phyloP scores from a whole-genome alignment of 2,113 vertebrate species.

The Dolichallabes microphthalmus region DNA sequence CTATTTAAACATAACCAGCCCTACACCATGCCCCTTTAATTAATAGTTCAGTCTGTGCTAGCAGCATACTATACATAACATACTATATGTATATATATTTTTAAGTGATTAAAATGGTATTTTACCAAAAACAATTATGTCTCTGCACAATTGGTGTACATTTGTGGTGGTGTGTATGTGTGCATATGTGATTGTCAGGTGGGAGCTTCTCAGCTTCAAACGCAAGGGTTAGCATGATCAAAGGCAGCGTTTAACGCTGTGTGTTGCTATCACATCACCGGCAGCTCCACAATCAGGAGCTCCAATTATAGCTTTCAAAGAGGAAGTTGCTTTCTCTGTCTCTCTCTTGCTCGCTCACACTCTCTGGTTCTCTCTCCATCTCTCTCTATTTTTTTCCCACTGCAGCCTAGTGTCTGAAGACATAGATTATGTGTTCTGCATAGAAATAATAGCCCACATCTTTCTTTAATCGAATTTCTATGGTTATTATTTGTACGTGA shows the following conservation, averaged over 20 bases:
- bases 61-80: too few species aligned
- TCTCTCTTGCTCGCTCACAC: not conserved
- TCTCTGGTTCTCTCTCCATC: not conserved
- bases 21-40: not conserved
- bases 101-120: not conserved
- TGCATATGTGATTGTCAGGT: conserved; percentile 21
- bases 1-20: not conserved
- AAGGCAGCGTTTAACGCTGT: conserved; percentile 56
- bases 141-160: not conserved
- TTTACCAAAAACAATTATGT: conserved; percentile 9
- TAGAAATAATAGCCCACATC: not conserved
- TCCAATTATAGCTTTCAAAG: conserved; percentile 65
- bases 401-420: conserved; percentile 10
- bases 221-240: conserved; percentile 62
- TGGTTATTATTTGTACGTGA: not conserved
- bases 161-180: not conserved
- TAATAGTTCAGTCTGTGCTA: not conserved
- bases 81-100: not conserved
- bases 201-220: conserved; percentile 58
- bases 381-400: not conserved
- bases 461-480: not conserved
- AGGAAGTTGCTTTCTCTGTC: conserved; percentile 50
- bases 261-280: conserved; percentile 51
- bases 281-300: conserved; percentile 52
- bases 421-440: conserved; percentile 10